phyloP scores from a whole-genome alignment of 2,113 vertebrate genomes.

The Chionodraco myersi region DNA sequence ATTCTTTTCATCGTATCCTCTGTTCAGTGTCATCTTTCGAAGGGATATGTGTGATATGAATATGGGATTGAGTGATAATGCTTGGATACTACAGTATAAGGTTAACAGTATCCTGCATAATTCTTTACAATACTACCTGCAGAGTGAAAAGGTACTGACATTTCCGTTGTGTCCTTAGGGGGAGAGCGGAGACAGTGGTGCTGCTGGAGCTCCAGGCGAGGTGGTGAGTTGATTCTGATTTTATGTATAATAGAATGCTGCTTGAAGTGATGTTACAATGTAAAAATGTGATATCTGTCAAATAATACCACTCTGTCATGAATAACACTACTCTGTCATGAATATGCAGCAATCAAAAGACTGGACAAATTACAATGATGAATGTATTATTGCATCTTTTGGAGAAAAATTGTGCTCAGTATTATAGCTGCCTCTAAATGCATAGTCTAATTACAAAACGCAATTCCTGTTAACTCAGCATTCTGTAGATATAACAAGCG shows the following conservation, averaged over 20 bases:
- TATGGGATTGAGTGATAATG: not conserved
- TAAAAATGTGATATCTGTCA: not conserved
- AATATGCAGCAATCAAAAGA: not conserved
- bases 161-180: slow-evolving; percentile 71
- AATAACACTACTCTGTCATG: not conserved
- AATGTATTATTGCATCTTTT: not conserved
- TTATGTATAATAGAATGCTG: not conserved
- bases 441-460: not conserved
- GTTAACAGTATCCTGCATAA: no score
- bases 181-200: slow-evolving; percentile 64
- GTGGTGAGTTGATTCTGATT: slow-evolving; percentile 67
- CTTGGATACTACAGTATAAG: not conserved
- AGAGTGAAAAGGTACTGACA: not conserved
- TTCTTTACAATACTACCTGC: not conserved
- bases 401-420: not conserved
- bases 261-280: not conserved
- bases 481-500: slow-evolving; percentile 17
- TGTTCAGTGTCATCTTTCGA: not conserved
- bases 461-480: slow-evolving; percentile 16
- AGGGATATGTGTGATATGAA: not conserved
- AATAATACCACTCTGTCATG: not conserved
- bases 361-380: not conserved
- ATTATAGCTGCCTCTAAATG: not conserved
- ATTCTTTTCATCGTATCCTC: not conserved
- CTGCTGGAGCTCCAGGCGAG: slow-evolving; percentile 70